A percentile compares a stretch with the other conserved stretches of the same genome.
These are phyloP conservation scores for Pao palembangensis DNA, from an alignment of 2,113 vertebrate genomes.

Conservation along the genomic window DNA sequence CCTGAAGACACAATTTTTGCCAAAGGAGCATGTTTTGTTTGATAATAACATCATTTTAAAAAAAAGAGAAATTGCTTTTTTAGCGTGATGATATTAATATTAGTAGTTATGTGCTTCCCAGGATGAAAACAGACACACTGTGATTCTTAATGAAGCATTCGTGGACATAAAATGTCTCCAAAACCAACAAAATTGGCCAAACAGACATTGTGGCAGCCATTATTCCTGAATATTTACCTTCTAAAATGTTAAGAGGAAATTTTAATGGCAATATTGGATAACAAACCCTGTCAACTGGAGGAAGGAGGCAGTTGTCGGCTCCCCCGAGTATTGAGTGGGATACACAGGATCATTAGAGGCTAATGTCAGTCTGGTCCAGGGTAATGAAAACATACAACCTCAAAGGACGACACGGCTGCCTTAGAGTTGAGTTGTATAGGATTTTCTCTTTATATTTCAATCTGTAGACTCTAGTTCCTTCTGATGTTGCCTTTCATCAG, in stretches of 20 bases:
- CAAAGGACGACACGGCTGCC: slow-evolving; percentile 9
- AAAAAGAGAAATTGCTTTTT: too few species aligned
- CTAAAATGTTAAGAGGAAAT: slow-evolving; percentile 33
- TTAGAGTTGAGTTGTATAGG: slow-evolving; percentile 2
- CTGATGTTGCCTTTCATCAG: not conserved
- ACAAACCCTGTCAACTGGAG: slow-evolving; percentile 28
- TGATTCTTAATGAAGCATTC: too few species aligned
- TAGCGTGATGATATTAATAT: too few species aligned
- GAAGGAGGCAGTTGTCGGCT: slow-evolving; percentile 24
- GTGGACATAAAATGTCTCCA: not conserved
- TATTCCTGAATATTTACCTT: slow-evolving; percentile 41
- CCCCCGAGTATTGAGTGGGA: slow-evolving; percentile 31
- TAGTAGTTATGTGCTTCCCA: too few species aligned
- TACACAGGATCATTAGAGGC: slow-evolving; percentile 45
- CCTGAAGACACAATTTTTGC: too few species aligned
- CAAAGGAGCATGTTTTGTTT: too few species aligned
- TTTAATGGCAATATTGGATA: slow-evolving; percentile 39
- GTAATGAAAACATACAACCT: slow-evolving; percentile 46
- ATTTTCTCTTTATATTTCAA: not conserved
- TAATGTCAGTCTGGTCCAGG: slow-evolving; percentile 41
- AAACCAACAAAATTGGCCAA: not conserved
- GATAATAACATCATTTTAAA: too few species aligned
- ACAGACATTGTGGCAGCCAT: not conserved
- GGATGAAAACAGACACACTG: too few species aligned
- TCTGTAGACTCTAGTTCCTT: not conserved